Evolutionary conservation across 2,113 vertebrate species (phyloP), one percentile per base, ranked within the genome.

Genomic region (Beaufortia kweichowensis): DNA sequence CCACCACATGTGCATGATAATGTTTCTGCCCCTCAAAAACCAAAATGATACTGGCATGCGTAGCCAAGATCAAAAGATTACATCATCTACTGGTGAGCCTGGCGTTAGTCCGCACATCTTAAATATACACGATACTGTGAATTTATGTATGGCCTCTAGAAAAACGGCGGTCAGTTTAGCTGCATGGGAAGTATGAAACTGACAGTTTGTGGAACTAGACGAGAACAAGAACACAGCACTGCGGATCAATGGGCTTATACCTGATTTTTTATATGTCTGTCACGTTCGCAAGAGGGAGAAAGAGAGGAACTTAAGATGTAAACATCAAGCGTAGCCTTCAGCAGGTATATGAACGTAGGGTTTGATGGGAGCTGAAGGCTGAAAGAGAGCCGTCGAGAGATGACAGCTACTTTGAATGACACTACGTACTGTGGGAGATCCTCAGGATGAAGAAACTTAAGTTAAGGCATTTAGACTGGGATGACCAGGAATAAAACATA

Each of bases 401-500:
- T 53, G 65, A 28, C 43, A 31, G 46, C 46, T 53, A 1, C 31
- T 53, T 15, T 31, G 53, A 71, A 55, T 59, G 53, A 57, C 69
- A 71, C 28, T 14, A 14, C 12, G n/a, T 41, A 39, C 21, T 57
- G 50, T 10, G 57, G 8, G 29, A 71, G 23, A 71, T n/a, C 68
- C 53, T 71, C 6, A 23, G 53, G 68, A 31, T 71, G 6, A 53
- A 71, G 12, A 9, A 71, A 21, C 35, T 14, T 17, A n/a, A 48
- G 63, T 66, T 48, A 35, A 67, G 41, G 6, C 15, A 28, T 24
- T 67, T 23, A 39, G 19, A 6, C 48, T 8, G 6, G 15, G 12
- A 71, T 19, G 50, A 71, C 68, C 68, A 71, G 23, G 48, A 71
- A 71, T 14, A 57, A 56, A 69, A 15, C 67, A 21, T 17, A 50